These are phyloP conservation scores for Periplaneta americana DNA, from an alignment of 1,140 invertebrate species.

Conservation along the genomic window DNA sequence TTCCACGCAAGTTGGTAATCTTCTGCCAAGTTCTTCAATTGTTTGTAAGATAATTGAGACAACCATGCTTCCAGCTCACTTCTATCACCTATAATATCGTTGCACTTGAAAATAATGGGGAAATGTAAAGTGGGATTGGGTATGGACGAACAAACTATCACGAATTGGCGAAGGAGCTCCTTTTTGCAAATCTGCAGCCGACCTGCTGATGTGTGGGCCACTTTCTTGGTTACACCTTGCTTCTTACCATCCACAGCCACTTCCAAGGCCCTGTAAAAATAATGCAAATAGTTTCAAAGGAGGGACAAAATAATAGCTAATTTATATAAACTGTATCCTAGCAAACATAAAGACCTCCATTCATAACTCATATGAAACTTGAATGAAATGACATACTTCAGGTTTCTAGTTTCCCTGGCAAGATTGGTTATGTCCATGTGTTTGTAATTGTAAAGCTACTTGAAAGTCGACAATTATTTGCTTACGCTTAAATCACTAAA, in stretches of 20 bases:
- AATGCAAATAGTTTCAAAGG: slow-evolving; percentile 3
- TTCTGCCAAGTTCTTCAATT: neutral
- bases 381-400: no score
- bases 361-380: no score
- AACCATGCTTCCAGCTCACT: neutral
- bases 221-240: slow-evolving; percentile 74
- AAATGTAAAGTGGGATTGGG: neutral
- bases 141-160: neutral
- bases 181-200: slow-evolving; percentile 8
- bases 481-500: no score
- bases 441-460: no score
- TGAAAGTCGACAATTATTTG: no score
- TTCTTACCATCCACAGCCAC: slow-evolving; percentile 72
- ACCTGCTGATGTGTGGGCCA: neutral
- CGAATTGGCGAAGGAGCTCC: slow-evolving; percentile 6
- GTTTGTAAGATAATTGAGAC: neutral
- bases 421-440: no score
- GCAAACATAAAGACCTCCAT: no score
- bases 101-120: neutral
- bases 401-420: no score
- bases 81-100: neutral
- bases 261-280: slow-evolving; percentile 55
- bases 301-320: neutral
- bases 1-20: slow-evolving; percentile 7
- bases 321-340: neutral